A percentile compares a stretch with the other conserved stretches of the same genome.
Conservation (phyloP, 2,888 invertebrate genomes). For the Cantharis nigra region DNA sequence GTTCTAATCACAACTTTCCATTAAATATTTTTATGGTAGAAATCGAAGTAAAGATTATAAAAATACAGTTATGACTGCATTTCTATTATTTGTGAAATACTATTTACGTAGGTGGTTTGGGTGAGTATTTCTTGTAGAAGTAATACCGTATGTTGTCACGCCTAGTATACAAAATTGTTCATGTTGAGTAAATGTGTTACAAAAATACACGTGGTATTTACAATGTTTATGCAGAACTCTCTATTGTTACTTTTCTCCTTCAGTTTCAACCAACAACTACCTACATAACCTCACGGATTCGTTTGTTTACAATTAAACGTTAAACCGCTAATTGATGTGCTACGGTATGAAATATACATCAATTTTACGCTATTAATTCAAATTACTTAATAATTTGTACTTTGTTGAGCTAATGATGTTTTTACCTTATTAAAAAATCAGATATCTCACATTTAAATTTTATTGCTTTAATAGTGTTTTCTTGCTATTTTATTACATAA, state of each 20-base stretch:
- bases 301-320: background rate
- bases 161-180: conserved; percentile 38
- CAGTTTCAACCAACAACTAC: background rate
- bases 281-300: background rate
- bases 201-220: background rate
- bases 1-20: background rate
- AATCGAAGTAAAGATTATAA: background rate
- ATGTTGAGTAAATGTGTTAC: background rate
- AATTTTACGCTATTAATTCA: background rate
- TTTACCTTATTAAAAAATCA: background rate
- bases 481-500: background rate
- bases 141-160: conserved; percentile 43
- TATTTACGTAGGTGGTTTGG: conserved; percentile 47
- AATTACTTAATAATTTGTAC: background rate
- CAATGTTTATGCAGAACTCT: background rate
- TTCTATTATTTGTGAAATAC: conserved; percentile 4
- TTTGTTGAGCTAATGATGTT: background rate
- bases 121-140: conserved; percentile 42
- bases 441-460: background rate
- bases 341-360: background rate
- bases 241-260: background rate
- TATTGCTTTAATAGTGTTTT: background rate
- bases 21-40: background rate
- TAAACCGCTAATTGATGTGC: background rate
- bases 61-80: background rate